A percentile compares a stretch with the other conserved stretches of the same genome.
Evolutionary conservation across 2,888 invertebrate genomes (phyloP).

Genomic region (Polylopha cassiicola): DNA sequence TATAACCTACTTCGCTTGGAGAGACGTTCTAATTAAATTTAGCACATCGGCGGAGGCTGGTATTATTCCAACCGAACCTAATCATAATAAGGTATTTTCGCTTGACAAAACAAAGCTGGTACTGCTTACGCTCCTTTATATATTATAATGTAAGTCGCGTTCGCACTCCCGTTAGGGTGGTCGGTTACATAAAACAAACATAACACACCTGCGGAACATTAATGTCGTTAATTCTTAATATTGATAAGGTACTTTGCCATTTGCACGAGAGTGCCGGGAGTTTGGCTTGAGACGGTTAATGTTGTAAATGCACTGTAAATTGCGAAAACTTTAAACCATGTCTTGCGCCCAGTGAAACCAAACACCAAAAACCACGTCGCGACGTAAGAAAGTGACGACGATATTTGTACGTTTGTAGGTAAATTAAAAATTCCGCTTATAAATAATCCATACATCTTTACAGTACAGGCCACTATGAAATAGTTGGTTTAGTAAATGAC

Average conservation of each 20-base stretch:
- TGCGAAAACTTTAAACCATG: too few relatives aligned
- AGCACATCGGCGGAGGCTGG: conserved; percentile 5
- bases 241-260: conserved; percentile 8
- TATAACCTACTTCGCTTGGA: conserved; percentile 11
- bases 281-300: too few relatives aligned
- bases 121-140: conserved; percentile 2
- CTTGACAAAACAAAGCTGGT: conserved; percentile 1
- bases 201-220: conserved; percentile 10
- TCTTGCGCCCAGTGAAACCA: too few relatives aligned
- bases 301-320: too few relatives aligned
- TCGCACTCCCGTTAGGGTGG: conserved; percentile 10
- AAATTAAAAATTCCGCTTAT: too few relatives aligned
- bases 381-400: too few relatives aligned
- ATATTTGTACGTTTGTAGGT: too few relatives aligned
- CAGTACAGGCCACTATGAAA: too few relatives aligned
- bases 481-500: too few relatives aligned
- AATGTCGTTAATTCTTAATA: conserved; percentile 11
- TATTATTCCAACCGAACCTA: conserved; percentile 6
- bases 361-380: too few relatives aligned
- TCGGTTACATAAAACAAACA: conserved; percentile 12
- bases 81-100: conserved; percentile 14
- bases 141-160: conserved; percentile 11
- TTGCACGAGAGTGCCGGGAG: too few relatives aligned
- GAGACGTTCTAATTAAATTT: conserved; percentile 23
- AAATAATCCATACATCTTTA: too few relatives aligned